Evolutionary conservation across 2,113 vertebrate genomes (phyloP).

Genomic region (Baryphthengus martii): DNA sequence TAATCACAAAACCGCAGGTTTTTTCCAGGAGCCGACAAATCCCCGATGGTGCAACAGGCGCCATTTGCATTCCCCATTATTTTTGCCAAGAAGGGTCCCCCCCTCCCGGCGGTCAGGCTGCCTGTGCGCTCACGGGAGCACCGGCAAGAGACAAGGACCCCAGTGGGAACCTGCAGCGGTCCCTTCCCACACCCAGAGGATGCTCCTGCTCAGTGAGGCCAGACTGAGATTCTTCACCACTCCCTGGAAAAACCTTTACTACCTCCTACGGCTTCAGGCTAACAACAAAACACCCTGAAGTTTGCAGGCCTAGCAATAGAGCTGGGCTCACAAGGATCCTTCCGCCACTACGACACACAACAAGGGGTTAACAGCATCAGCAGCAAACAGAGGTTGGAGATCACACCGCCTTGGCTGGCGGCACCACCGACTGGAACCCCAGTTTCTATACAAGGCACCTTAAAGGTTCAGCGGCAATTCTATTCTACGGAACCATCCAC

Average conservation of each 20-base stretch:
- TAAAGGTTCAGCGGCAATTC: background rate
- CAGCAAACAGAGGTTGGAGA: background rate
- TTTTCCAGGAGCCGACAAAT: background rate
- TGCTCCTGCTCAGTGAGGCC: background rate
- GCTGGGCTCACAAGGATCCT: background rate
- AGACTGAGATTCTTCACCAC: background rate
- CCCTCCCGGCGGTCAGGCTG: accelerated
- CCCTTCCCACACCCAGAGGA: background rate
- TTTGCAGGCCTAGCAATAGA: background rate
- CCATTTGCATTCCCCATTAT: accelerated
- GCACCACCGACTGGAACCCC: background rate
- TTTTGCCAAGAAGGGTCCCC: background rate
- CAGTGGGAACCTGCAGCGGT: accelerated
- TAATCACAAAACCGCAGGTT: background rate
- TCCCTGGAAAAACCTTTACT: background rate
- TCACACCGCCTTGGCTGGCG: background rate
- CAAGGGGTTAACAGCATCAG: background rate
- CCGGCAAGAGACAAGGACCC: accelerated
- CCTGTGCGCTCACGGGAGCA: background rate
- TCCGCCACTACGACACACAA: background rate
- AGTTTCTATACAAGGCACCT: background rate
- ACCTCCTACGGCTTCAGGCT: background rate
- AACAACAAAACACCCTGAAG: background rate
- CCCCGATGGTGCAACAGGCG: background rate
- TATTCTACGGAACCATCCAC: background rate